These are phyloP conservation scores for Anisognathus igniventris DNA, from an alignment of 2,797 vertebrate species.

Conservation along the genomic window DNA sequence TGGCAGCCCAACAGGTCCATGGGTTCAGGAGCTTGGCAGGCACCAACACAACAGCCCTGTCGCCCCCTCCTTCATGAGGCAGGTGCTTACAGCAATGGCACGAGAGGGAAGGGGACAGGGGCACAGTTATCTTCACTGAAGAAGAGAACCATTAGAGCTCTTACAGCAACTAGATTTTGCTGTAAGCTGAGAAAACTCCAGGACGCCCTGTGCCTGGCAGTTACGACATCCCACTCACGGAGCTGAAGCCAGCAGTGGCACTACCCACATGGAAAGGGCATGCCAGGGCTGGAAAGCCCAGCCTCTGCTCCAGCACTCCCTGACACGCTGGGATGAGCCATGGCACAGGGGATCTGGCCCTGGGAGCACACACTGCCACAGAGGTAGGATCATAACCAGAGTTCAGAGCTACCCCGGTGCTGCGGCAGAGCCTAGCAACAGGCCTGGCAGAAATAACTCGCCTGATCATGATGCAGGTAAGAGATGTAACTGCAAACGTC, in stretches of 20 bases:
- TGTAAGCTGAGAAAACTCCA: background rate
- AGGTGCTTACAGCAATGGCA: fast-evolving
- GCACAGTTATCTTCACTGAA: background rate
- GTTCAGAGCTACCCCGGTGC: background rate
- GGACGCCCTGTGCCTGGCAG: background rate
- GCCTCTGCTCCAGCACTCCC: background rate
- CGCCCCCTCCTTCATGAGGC: fast-evolving
- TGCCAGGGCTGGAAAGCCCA: background rate
- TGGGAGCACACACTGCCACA: fast-evolving
- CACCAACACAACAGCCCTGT: background rate
- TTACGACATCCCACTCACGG: fast-evolving
- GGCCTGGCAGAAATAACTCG: conserved; percentile 36
- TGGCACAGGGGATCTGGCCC: fast-evolving
- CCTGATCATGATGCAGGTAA: conserved; percentile 29
- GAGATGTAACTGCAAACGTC: conserved; percentile 2
- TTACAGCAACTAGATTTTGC: background rate
- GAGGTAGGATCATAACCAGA: fast-evolving
- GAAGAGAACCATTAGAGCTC: background rate
- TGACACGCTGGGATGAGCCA: fast-evolving
- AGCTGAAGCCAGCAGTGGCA: background rate
- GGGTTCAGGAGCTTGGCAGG: background rate
- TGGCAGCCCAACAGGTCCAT: fast-evolving
- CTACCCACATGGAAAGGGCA: background rate
- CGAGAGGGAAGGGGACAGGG: fast-evolving
- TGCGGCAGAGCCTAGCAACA: conserved; percentile 35